Evolutionary conservation across 2,113 vertebrate species (phyloP).

Genomic region (Canis aureus): DNA sequence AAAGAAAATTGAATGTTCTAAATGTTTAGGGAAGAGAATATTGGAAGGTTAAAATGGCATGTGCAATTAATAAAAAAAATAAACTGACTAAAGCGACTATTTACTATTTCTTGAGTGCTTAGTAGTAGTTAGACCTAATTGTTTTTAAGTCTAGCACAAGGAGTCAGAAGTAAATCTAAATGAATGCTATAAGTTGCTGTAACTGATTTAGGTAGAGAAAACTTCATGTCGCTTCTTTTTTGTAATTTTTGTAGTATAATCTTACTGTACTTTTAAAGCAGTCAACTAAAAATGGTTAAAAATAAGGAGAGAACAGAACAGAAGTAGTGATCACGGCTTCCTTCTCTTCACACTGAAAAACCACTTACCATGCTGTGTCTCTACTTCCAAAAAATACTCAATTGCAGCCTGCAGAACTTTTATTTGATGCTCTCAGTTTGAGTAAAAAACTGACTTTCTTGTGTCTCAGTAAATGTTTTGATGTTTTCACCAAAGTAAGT

Average conservation of each 20-base stretch:
- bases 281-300: background rate
- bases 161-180: background rate
- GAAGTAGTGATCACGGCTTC: background rate
- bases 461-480: slow-evolving; percentile 8
- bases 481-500: background rate
- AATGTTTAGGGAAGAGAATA: background rate
- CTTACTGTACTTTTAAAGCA: background rate
- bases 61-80: background rate
- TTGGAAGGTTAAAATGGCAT: background rate
- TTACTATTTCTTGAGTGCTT: background rate
- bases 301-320: background rate
- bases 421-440: background rate
- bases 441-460: background rate
- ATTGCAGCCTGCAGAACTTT: background rate
- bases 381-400: background rate
- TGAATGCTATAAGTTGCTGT: background rate
- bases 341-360: background rate
- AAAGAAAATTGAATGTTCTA: background rate
- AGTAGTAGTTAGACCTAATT: background rate
- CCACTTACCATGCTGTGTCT: background rate
- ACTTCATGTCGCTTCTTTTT: background rate
- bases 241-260: background rate
- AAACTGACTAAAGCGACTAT: background rate
- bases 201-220: background rate
- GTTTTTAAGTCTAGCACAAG: background rate